Evolutionary conservation across 2,888 invertebrate genomes (phyloP).

Genomic region (Stenichneumon culpator): DNA sequence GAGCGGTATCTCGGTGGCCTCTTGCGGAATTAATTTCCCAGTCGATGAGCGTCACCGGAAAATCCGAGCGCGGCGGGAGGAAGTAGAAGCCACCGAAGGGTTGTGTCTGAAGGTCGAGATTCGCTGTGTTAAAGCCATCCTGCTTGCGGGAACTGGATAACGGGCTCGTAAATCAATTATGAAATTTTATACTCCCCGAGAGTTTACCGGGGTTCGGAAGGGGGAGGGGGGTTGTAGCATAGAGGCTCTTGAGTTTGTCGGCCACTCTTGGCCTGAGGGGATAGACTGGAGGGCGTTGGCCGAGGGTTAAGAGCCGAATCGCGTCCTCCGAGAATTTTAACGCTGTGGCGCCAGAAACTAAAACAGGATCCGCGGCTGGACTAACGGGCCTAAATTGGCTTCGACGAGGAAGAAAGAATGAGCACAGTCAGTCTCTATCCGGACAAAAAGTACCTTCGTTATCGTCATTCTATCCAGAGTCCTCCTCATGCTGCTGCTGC

Average conservation of each 20-base stretch:
- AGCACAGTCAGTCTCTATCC: conserved; percentile 57
- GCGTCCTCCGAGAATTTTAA: conserved; percentile 43
- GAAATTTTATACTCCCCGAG: conserved; percentile 45
- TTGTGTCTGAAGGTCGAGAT: conserved; percentile 20
- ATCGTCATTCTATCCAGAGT: conserved; percentile 64
- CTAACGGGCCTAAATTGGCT: conserved; percentile 69
- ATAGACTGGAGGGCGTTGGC: not conserved
- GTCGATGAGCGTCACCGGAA: conserved; percentile 4
- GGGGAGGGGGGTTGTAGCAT: not conserved
- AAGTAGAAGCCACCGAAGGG: not conserved
- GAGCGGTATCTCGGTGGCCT: not conserved
- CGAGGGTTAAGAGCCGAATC: conserved; percentile 47
- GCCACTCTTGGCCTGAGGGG: conserved; percentile 24
- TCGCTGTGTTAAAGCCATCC: conserved; percentile 11
- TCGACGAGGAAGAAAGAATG: conserved; percentile 42
- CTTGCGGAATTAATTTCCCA: not conserved
- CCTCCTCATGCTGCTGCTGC: conserved; percentile 36
- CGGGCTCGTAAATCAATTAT: conserved; percentile 50
- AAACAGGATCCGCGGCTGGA: conserved; percentile 58
- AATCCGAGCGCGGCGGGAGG: conserved; percentile 13
- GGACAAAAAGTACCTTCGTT: conserved; percentile 68
- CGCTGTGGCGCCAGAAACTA: conserved; percentile 45
- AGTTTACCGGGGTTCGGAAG: conserved; percentile 18
- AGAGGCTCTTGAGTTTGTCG: conserved; percentile 25
- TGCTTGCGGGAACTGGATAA: not conserved